Base-by-base conservation (phyloP, 2,888 invertebrate species). In the Sphaerolaimus hirsutus region DNA sequence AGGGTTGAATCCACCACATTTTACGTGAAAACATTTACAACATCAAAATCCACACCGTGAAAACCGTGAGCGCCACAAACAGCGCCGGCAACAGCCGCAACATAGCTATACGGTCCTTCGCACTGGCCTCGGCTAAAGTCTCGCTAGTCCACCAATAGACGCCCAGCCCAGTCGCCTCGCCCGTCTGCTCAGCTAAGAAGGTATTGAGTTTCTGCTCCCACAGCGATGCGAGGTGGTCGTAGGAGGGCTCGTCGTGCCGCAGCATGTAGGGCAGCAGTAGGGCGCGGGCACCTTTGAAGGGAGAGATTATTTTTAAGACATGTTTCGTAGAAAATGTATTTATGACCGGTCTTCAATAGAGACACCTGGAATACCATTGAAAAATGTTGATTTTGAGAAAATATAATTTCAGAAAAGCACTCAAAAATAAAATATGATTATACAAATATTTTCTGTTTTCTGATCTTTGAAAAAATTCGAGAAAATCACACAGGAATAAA, bases 91-190 rank as follows among this genome's bases (percentile, higher is more conserved):
- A 50, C 57, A 60, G 58, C 36, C 55, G 57, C 42, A 58, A 54
- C 19, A 61, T 50, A 42, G 55, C 55, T 17, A 56, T 46, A 12
- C 59, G 47, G 48, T 61, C 61, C 19, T 56, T 46, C 1, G 57
- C 56, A 25, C 58, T 55, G 45, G 60, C 61, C 2, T 54, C 51
- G 1, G 60, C 58, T 44, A 61, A 47, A 12, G 61, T 61, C 43
- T 61, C 61, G 47, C 59, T 58, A 12, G 61, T 61, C 61, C 61
- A 61, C 60, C 60, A 60, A 51, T 4, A 53, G 50, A 46, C 53
- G n/a, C 29, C 29, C 5, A 24, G 3, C 12, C 19, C 5, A 43
- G 22, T 3, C 26, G 29, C 17, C 1, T 35, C 17, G 17, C 2
- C 41, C 21, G 24, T 19, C 5, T 5, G 43, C 22, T 43, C 41